Evolutionary conservation across 2,113 vertebrate species (phyloP).

Genomic region (Oncorhynchus mykiss): DNA sequence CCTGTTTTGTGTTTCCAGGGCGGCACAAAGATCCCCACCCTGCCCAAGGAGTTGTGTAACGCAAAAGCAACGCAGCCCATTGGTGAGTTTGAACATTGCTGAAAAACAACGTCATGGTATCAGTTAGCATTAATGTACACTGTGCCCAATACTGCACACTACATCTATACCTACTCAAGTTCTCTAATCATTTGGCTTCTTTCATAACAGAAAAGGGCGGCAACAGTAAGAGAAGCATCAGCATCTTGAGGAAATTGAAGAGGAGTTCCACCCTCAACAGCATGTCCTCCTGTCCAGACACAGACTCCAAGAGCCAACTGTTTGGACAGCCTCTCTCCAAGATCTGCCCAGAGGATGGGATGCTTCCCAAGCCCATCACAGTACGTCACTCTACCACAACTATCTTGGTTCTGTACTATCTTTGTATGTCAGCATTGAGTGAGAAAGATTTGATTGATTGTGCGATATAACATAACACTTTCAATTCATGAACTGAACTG

Average conservation of each 20-base stretch:
- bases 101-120: conserved; percentile 21
- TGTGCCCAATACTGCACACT: not conserved
- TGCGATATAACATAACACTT: too few species aligned
- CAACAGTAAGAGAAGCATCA: conserved; percentile 75
- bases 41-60: conserved; percentile 60
- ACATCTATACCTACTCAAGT: not conserved
- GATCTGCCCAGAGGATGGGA: conserved; percentile 74
- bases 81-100: conserved; percentile 85
- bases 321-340: conserved; percentile 84
- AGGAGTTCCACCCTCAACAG: conserved; percentile 66
- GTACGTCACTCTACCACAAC: conserved; percentile 64
- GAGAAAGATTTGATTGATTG: too few species aligned
- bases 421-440: too few species aligned
- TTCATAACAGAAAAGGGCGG: conserved; percentile 67
- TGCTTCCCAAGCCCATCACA: conserved; percentile 82
- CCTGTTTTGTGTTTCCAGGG: conserved; percentile 74
- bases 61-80: conserved; percentile 69
- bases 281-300: conserved; percentile 59
- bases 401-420: not conserved
- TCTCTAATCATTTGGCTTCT: conserved; percentile 30
- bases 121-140: not conserved
- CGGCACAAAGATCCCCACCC: conserved; percentile 67
- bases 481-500: too few species aligned
- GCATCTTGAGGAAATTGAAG: conserved; percentile 70
- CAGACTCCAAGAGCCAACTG: conserved; percentile 67